A percentile compares a stretch with the other conserved stretches of the same genome.
These are phyloP conservation scores for Phortica variegata DNA, from an alignment of 1,140 invertebrate genomes.

Conservation along the genomic window DNA sequence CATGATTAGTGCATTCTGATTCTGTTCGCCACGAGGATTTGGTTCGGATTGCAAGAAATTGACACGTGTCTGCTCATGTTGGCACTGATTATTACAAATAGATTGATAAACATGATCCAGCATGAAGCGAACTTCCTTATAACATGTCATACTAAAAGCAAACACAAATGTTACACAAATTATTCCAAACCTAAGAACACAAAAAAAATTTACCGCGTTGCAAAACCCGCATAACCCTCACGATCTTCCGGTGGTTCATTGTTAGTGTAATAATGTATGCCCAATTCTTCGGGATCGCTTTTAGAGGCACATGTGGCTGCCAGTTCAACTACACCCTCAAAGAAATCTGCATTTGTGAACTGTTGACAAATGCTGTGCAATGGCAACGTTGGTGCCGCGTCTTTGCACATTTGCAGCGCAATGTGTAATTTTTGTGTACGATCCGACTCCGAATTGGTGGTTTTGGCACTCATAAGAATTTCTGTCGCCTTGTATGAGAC, in stretches of 20 bases:
- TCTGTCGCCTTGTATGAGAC: constrained; percentile 91
- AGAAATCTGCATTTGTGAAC: constrained; percentile 76
- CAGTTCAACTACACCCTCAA: constrained; percentile 85
- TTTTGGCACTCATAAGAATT: constrained; percentile 78
- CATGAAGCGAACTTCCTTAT: constrained; percentile 81
- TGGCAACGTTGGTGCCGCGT: constrained; percentile 50
- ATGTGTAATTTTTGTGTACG: constrained; percentile 73
- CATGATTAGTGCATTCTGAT: constrained; percentile 45
- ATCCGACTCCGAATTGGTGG: constrained; percentile 67
- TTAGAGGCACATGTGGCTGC: constrained; percentile 80
- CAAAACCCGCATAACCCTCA: constrained; percentile 71
- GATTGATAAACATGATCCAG: constrained; percentile 76
- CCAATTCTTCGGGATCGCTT: constrained; percentile 85
- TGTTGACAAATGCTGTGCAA: constrained; percentile 53
- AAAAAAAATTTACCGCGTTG: constrained; percentile 27
- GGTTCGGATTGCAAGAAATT: neutral
- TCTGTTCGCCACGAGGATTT: constrained; percentile 15
- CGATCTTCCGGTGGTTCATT: constrained; percentile 78
- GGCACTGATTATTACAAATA: constrained; percentile 34
- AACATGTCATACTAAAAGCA: constrained; percentile 74
- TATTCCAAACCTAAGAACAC: neutral
- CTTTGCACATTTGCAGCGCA: constrained; percentile 82
- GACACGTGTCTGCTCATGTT: constrained; percentile 14
- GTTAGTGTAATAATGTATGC: constrained; percentile 84
- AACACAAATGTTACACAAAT: neutral